A percentile compares a stretch with the other conserved stretches of the same genome.
These are phyloP conservation scores for Drosophila leonis DNA, from an alignment of 2,888 invertebrate species.

Conservation along the genomic window DNA sequence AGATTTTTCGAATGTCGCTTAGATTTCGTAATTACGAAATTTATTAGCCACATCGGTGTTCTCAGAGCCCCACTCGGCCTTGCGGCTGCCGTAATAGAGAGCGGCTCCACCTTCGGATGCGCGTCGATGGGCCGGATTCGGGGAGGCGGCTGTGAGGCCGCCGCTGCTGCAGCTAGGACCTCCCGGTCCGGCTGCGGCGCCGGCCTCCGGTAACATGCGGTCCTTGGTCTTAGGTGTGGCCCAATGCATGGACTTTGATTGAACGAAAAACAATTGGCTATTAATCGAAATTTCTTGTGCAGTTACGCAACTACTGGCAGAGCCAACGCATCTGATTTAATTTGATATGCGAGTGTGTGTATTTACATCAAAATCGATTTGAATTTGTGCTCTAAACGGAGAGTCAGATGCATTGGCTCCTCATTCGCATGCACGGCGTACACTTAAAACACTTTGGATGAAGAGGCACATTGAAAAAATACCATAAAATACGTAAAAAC, in stretches of 20 bases:
- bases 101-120: slow-evolving; percentile 95
- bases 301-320: slow-evolving; percentile 26
- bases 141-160: slow-evolving; percentile 87
- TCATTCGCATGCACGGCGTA: slow-evolving; percentile 52
- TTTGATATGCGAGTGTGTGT: slow-evolving; percentile 14
- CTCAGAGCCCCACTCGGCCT: slow-evolving; percentile 89
- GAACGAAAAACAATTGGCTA: slow-evolving; percentile 29
- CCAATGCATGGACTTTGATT: slow-evolving; percentile 95
- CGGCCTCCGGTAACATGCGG: slow-evolving; percentile 90
- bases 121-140: slow-evolving; percentile 88
- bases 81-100: slow-evolving; percentile 88
- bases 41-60: slow-evolving; percentile 94
- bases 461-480: slow-evolving; percentile 67
- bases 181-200: slow-evolving; percentile 71
- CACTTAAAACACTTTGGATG: slow-evolving; percentile 60
- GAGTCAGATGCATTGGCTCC: slow-evolving; percentile 49
- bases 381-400: slow-evolving; percentile 19
- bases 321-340: slow-evolving; percentile 39
- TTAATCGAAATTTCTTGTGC: slow-evolving; percentile 31
- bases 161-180: slow-evolving; percentile 84
- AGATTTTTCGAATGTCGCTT: slow-evolving; percentile 84
- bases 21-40: slow-evolving; percentile 97
- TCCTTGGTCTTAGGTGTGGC: slow-evolving; percentile 95
- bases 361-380: slow-evolving; percentile 26
- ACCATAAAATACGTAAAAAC: slow-evolving; percentile 39